A percentile compares a stretch with the other conserved stretches of the same genome.
Conservation (phyloP, 2,797 vertebrate species). For the Buphagus erythrorhynchus region DNA sequence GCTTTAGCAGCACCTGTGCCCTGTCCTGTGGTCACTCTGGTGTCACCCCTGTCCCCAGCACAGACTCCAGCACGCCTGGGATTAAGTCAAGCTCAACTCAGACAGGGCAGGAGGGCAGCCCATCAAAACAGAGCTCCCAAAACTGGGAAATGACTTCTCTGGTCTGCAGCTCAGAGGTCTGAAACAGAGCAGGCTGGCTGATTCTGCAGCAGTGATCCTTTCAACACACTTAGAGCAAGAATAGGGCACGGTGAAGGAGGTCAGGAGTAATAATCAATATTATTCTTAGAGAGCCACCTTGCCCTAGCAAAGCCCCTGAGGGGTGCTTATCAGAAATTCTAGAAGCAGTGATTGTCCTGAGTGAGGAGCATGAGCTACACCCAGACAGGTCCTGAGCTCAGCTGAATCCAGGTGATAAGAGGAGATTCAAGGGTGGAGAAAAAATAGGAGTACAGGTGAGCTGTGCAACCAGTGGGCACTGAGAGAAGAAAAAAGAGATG, state of each 20-base stretch:
- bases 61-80: fast-evolving
- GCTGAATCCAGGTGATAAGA: background rate
- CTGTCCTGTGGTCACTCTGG: background rate
- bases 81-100: fast-evolving
- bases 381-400: background rate
- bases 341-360: background rate
- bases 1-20: background rate
- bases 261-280: background rate
- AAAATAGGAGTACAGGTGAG: fast-evolving
- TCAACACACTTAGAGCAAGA: background rate
- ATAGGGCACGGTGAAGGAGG: background rate
- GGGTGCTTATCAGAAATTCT: background rate
- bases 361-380: background rate
- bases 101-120: background rate
- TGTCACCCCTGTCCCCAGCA: too few species aligned
- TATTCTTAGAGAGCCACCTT: background rate
- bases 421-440: background rate
- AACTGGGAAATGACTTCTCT: background rate
- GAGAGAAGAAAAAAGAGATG: background rate
- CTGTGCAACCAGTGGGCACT: background rate
- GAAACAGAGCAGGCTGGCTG: background rate
- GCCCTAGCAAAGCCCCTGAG: background rate
- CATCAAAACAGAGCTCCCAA: background rate
- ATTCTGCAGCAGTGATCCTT: background rate
- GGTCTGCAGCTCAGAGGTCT: background rate